A percentile compares a stretch with the other conserved stretches of the same genome.
These are phyloP conservation scores for Rhinophrynus dorsalis DNA, from an alignment of 2,797 vertebrate genomes.

Conservation along the genomic window DNA sequence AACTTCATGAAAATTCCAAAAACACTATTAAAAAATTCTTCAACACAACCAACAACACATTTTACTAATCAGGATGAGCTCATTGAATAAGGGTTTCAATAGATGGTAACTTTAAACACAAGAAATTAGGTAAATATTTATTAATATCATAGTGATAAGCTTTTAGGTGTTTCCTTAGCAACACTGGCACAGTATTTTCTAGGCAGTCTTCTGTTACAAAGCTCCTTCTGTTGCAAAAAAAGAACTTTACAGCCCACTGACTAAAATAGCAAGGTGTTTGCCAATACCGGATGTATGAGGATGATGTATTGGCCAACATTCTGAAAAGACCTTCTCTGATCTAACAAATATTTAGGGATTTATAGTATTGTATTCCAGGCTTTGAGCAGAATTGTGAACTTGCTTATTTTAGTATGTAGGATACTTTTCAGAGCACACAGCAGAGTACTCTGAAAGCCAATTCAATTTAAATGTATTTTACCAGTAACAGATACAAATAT, in stretches of 20 bases:
- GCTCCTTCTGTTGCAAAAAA: slow-evolving; percentile 4
- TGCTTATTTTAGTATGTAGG: too few species aligned
- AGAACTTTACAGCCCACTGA: neutral
- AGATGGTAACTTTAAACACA: neutral
- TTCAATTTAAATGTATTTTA: too few species aligned
- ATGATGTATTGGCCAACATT: slow-evolving; percentile 1
- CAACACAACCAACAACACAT: too few species aligned
- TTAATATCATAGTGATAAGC: neutral
- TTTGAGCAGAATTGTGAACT: too few species aligned
- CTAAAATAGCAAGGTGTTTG: slow-evolving; percentile 10
- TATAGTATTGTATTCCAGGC: neutral
- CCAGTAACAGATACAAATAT: too few species aligned
- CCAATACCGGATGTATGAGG: neutral
- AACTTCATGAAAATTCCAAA: too few species aligned
- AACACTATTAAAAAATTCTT: too few species aligned
- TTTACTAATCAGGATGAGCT: neutral
- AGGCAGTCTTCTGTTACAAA: slow-evolving; percentile 8
- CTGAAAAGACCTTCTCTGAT: neutral
- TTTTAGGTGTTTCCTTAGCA: slow-evolving; percentile 7
- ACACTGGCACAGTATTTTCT: slow-evolving; percentile 1
- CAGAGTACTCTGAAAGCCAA: too few species aligned
- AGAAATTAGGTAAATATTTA: neutral
- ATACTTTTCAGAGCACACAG: too few species aligned
- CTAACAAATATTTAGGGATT: neutral
- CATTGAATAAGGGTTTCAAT: neutral